A percentile compares a stretch with the other conserved stretches of the same genome.
Conservation (phyloP, 2,113 vertebrate species). For the Bostrychus sinensis region DNA sequence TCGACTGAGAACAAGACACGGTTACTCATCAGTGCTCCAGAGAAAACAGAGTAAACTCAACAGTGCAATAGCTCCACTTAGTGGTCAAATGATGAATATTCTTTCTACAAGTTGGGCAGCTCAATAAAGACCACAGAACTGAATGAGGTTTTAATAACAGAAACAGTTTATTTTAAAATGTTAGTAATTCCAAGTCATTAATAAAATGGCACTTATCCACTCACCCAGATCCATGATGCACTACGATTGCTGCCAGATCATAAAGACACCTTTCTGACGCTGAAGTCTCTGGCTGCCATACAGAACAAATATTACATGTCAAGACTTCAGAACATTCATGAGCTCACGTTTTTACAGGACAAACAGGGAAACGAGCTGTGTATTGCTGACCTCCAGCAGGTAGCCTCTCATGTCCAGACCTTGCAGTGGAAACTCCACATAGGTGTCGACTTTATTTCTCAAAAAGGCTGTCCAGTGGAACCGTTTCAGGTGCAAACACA, state of each 20-base stretch:
- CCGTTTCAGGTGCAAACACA: constrained; percentile 96
- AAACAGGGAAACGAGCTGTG: background rate
- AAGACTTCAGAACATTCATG: too few relatives aligned
- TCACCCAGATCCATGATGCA: constrained; percentile 98
- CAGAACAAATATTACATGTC: constrained; percentile 1
- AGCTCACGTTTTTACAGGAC: background rate
- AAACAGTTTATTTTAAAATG: too few relatives aligned
- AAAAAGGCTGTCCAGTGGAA: constrained; percentile 99
- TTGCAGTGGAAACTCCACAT: constrained; percentile 93
- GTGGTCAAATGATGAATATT: constrained; percentile 31
- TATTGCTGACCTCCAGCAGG: constrained; percentile 88
- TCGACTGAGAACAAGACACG: background rate
- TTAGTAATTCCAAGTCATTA: too few relatives aligned
- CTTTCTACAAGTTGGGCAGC: background rate
- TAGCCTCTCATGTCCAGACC: constrained; percentile 95
- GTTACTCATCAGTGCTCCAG: background rate
- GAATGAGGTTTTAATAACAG: too few relatives aligned
- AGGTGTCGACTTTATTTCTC: constrained; percentile 97
- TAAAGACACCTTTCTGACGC: constrained; percentile 89
- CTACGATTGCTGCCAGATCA: constrained; percentile 93
- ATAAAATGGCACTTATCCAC: constrained; percentile 59
- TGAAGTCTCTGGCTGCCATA: constrained; percentile 88
- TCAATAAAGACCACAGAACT: background rate
- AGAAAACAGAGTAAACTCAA: background rate
- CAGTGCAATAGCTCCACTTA: constrained; percentile 52